Conservation (phyloP, 1,140 invertebrate species). For the Tetraneura akinire region DNA sequence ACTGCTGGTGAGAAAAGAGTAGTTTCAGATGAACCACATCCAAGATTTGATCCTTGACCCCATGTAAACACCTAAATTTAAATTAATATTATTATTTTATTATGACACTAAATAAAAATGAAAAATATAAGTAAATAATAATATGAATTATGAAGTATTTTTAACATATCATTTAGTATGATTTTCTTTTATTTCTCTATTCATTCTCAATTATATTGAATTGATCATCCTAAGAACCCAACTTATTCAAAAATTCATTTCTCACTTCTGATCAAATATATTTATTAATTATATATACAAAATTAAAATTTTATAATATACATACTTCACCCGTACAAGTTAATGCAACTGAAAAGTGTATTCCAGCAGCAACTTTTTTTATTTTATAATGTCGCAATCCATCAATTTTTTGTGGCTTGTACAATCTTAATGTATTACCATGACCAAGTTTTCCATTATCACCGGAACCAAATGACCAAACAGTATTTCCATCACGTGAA, state of each 20-base stretch:
- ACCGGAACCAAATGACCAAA: conserved; percentile 69
- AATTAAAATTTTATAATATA: conserved; percentile 7
- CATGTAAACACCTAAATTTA: conserved; percentile 64
- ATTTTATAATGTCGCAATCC: conserved; percentile 66
- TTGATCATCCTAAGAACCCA: no score
- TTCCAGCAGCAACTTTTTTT: conserved; percentile 65
- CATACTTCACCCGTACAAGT: conserved; percentile 63
- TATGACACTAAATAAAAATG: no score
- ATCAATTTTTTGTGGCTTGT: conserved; percentile 67
- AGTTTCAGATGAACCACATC: conserved; percentile 64
- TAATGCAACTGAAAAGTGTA: conserved; percentile 67
- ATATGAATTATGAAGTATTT: no score
- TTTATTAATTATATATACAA: no score
- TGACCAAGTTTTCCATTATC: conserved; percentile 68
- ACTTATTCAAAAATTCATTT: no score
- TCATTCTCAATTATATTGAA: no score
- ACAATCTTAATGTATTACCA: conserved; percentile 64
- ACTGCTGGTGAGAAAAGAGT: conserved; percentile 62
- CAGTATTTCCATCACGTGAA: conserved; percentile 66
- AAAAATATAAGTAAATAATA: no score
- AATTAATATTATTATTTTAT: not conserved
- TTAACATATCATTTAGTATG: no score
- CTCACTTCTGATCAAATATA: no score
- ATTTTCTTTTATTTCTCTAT: no score
- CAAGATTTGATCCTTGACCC: conserved; percentile 67